Evolutionary conservation across 1,140 invertebrate genomes (phyloP).

Genomic region (Drosophila sulfurigaster): DNA sequence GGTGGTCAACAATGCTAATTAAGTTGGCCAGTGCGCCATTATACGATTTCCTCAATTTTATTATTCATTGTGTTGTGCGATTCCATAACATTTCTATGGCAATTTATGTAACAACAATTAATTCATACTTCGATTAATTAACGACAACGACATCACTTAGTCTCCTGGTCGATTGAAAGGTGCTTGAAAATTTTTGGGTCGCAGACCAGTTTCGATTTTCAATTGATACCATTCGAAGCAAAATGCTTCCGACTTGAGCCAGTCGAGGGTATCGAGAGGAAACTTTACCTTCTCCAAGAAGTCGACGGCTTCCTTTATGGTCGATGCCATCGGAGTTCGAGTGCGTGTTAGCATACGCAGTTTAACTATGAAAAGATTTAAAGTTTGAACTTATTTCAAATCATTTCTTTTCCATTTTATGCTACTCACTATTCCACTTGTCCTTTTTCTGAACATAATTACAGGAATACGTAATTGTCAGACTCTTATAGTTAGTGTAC

Average conservation of each 20-base stretch:
- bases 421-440: conserved; percentile 33
- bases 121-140: conserved; percentile 28
- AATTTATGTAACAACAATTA: conserved; percentile 56
- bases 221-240: conserved; percentile 68
- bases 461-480: conserved; percentile 49
- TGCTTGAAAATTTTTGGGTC: conserved; percentile 25
- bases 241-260: conserved; percentile 34
- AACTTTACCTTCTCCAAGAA: conserved; percentile 16
- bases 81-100: conserved; percentile 7
- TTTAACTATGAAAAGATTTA: conserved; percentile 14
- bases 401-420: neutral
- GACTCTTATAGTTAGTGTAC: conserved; percentile 34
- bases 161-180: conserved; percentile 41
- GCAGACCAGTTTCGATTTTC: conserved; percentile 18
- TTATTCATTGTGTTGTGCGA: conserved; percentile 25
- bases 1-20: conserved; percentile 56
- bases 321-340: conserved; percentile 11
- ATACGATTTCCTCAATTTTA: conserved; percentile 67
- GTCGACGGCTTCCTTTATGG: neutral
- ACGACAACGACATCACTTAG: neutral
- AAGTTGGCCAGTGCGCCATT: conserved; percentile 42
- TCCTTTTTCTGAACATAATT: neutral
- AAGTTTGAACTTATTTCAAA: neutral
- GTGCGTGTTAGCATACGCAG: conserved; percentile 58
- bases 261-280: conserved; percentile 10